These are phyloP conservation scores for Cynaeus angustus DNA, from an alignment of 2,888 invertebrate genomes.

Conservation along the genomic window DNA sequence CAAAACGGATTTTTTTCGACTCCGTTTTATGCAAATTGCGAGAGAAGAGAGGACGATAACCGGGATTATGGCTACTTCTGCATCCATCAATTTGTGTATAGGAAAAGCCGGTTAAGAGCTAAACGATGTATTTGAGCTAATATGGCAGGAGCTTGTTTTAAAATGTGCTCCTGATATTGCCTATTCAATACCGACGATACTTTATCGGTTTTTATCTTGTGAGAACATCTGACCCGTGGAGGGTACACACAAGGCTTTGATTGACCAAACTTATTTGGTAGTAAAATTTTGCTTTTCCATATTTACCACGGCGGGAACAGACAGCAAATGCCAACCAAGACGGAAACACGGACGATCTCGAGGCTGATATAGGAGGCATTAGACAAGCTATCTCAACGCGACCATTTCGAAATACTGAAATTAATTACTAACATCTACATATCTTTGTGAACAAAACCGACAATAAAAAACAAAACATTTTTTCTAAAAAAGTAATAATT, in stretches of 20 bases:
- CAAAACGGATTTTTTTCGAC: constrained; percentile 27
- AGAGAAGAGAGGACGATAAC: constrained; percentile 53
- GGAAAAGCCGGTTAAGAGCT: constrained; percentile 55
- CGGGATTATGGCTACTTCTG: constrained; percentile 54
- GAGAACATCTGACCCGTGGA: constrained; percentile 50
- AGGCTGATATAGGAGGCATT: neutral
- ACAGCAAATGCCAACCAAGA: constrained; percentile 14
- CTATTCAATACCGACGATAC: constrained; percentile 54
- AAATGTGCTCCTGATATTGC: constrained; percentile 54
- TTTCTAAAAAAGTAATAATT: too few relatives aligned
- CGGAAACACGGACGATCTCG: neutral
- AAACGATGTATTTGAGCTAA: constrained; percentile 62
- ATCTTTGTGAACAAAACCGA: too few relatives aligned
- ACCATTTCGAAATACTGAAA: neutral
- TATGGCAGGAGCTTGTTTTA: constrained; percentile 57
- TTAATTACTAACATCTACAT: too few relatives aligned
- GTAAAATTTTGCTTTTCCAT: constrained; percentile 51
- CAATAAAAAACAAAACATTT: too few relatives aligned
- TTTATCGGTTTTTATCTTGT: constrained; percentile 51
- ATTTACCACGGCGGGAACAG: constrained; percentile 37
- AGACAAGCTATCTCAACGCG: neutral
- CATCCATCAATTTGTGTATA: constrained; percentile 56
- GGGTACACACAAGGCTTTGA: constrained; percentile 45
- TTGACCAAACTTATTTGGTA: constrained; percentile 52
- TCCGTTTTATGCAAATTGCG: constrained; percentile 55